These are phyloP conservation scores for Amphiprion clarkii DNA, from an alignment of 2,797 vertebrate species.

Conservation along the genomic window DNA sequence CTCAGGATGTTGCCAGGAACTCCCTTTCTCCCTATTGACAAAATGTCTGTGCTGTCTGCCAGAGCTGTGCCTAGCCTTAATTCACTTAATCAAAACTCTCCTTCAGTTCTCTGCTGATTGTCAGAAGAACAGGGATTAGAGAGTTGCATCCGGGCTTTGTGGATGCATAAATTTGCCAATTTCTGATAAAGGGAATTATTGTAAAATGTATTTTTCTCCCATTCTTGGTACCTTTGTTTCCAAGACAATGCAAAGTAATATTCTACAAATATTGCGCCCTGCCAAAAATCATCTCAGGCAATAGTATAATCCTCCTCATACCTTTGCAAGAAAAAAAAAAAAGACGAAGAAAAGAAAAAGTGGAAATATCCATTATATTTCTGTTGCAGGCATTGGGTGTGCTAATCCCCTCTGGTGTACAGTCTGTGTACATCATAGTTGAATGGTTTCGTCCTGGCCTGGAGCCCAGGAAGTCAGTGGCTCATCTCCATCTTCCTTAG, in stretches of 20 bases:
- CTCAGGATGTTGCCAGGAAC: conserved; percentile 56
- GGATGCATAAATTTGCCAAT: conserved; percentile 59
- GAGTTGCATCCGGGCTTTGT: conserved; percentile 49
- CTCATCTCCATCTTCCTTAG: conserved; percentile 67
- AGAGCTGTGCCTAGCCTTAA: conserved; percentile 39
- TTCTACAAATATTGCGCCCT: conserved; percentile 51
- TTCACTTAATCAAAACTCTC: conserved; percentile 69
- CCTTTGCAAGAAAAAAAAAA: conserved; percentile 58
- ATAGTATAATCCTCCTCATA: conserved; percentile 70
- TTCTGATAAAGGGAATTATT: conserved; percentile 65
- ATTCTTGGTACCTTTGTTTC: conserved; percentile 56
- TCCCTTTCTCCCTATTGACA: conserved; percentile 36
- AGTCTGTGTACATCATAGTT: conserved; percentile 71
- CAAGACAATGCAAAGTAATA: conserved; percentile 71
- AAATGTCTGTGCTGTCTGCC: conserved; percentile 44
- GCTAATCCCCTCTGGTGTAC: conserved; percentile 74
- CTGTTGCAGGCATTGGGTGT: conserved; percentile 47
- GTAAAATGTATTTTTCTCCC: conserved; percentile 44
- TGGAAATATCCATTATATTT: conserved; percentile 68
- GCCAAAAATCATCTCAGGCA: conserved; percentile 60
- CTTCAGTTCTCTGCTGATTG: conserved; percentile 52
- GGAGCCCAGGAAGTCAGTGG: conserved; percentile 73
- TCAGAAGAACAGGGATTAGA: conserved; percentile 58
- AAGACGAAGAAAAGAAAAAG: conserved; percentile 17
- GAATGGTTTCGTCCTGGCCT: conserved; percentile 71